Evolutionary conservation across 2,888 invertebrate species (phyloP).

Genomic region (Conomelus anceps): DNA sequence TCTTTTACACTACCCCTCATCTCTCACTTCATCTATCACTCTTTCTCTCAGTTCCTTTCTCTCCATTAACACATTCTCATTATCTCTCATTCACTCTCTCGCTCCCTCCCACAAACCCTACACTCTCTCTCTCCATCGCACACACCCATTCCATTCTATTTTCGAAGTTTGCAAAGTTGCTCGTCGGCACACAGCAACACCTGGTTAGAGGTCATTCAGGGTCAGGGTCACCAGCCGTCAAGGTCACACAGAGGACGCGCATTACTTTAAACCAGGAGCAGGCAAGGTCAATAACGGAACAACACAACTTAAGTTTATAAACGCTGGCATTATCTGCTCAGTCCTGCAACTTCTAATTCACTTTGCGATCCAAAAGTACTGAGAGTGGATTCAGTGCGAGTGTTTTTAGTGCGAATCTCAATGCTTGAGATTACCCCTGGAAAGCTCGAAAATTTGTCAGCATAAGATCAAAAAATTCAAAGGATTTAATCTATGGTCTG

Average conservation of each 20-base stretch:
- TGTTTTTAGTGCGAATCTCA: background rate
- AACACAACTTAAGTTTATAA: background rate
- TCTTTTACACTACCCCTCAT: background rate
- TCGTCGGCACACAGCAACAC: background rate
- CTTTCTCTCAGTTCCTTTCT: background rate
- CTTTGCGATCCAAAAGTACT: background rate
- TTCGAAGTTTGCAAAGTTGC: background rate
- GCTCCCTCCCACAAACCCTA: background rate
- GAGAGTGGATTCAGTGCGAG: background rate
- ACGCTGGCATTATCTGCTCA: background rate
- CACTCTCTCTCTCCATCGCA: background rate
- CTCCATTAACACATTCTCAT: background rate
- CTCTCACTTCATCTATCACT: background rate
- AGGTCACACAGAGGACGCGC: background rate
- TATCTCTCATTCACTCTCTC: background rate
- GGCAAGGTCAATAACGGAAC: background rate
- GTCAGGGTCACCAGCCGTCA: background rate
- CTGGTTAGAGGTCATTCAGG: background rate
- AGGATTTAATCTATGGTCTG: too few relatives aligned
- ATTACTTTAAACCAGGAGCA: too few relatives aligned
- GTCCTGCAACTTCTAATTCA: background rate
- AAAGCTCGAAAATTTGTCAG: too few relatives aligned
- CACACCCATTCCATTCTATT: background rate
- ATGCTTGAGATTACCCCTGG: too few relatives aligned
- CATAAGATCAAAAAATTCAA: too few relatives aligned